Evolutionary conservation across 2,888 invertebrate species (phyloP), one percentile per base, ranked within the genome.

Genomic region (Allygus modestus): DNA sequence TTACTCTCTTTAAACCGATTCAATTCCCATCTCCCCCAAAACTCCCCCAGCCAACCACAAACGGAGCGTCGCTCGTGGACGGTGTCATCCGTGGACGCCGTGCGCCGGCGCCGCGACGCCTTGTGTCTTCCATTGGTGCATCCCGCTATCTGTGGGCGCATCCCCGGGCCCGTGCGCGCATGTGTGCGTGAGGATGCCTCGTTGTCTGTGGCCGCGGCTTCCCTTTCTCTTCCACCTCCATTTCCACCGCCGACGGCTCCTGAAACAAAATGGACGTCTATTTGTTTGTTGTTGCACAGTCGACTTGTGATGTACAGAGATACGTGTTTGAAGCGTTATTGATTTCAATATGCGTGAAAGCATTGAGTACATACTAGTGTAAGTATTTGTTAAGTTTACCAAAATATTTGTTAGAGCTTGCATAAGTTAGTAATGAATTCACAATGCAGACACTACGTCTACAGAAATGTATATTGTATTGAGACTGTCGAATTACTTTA

Each of bases 61-160:
- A 46, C 37, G 37, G 46, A 12, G 46, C 46, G 46, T 46, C 46
- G 46, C 41, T 41, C 7, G 41, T 41, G n/a, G 23, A n/a, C 43
- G 23, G 43, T 43, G 73, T 43, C 73, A 73, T 73, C 73, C 28
- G 7, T 5, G 41, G 23, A 20, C 12, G 73, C 1, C 43, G 73
- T n/a, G 73, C 43, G 73, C 17, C 41, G 41, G 20, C 73, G 73
- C n/a, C 73, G 33, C 71, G 73, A 23, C 73, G 37, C 43, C 20
- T 9, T 73, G 73, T 73, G 73, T 73, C 73, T 23, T 71, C 71
- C 33, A 73, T 73, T 43, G 73, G 73, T 1, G 73, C 73, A 73
- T 73, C 73, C 15, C 73, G 43, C 41, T 73, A 73, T 73, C 73
- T 73, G 5, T 23, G 43, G 12, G 73, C 41, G 43, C 73, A 73